Conservation (phyloP, 2,888 invertebrate species). For the Drosophila kuntzei region DNA sequence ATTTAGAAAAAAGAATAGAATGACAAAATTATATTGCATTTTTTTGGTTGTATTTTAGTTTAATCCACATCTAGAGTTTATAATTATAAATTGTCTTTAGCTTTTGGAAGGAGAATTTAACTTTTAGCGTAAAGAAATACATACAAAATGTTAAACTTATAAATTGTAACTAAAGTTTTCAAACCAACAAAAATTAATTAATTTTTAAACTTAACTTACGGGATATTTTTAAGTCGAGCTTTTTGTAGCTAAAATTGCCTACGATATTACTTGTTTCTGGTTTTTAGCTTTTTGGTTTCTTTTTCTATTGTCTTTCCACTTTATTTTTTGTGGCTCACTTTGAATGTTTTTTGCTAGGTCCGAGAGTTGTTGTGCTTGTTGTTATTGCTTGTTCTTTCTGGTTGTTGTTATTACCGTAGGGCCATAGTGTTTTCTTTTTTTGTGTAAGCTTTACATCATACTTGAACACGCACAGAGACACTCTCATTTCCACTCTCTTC, state of each 20-base stretch:
- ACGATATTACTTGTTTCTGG: slow-evolving; percentile 32
- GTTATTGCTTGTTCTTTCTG: slow-evolving; percentile 32
- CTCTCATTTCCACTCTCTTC: slow-evolving; percentile 26
- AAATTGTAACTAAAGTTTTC: no score
- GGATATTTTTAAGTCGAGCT: slow-evolving; percentile 6
- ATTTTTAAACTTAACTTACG: no score
- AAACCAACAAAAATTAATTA: no score
- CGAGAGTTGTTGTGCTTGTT: slow-evolving; percentile 13
- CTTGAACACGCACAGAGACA: slow-evolving; percentile 5
- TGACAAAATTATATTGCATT: no score
- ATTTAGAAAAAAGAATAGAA: no score
- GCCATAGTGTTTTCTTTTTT: slow-evolving; percentile 36
- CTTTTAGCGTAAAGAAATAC: neutral
- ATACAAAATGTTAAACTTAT: no score
- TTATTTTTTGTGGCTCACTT: slow-evolving; percentile 14
- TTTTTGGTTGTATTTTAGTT: no score
- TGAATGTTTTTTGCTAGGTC: slow-evolving; percentile 39
- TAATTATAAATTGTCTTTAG: neutral
- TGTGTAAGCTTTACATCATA: slow-evolving; percentile 52
- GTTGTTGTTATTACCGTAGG: slow-evolving; percentile 64
- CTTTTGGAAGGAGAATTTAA: neutral
- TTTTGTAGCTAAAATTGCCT: slow-evolving; percentile 1
- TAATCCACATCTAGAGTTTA: no score
- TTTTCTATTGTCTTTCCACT: slow-evolving; percentile 26
- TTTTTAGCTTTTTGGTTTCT: slow-evolving; percentile 26